Conservation (phyloP, 2,888 invertebrate genomes). For the Leptopilina drosophilae region DNA sequence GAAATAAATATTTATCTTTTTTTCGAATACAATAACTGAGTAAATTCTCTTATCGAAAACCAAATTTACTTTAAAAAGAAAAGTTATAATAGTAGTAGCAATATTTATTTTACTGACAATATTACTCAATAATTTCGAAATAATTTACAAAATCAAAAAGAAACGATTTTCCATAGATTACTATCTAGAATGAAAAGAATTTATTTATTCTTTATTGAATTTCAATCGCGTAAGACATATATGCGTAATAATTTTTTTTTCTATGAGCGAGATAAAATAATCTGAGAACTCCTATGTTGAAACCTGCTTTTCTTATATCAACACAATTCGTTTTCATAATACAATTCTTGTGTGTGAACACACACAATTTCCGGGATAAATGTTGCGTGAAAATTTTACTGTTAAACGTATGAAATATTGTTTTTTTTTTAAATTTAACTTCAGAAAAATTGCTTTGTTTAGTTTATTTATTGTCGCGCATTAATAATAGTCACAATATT, state of each 20-base stretch:
- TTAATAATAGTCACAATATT: too few species aligned
- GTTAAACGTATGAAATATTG: neutral
- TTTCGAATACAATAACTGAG: too few species aligned
- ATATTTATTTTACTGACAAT: neutral
- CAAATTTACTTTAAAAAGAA: too few species aligned
- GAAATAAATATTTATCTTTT: too few species aligned
- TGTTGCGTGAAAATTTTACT: slow-evolving; percentile 1
- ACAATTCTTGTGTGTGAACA: neutral
- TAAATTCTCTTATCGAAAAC: too few species aligned
- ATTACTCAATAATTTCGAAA: neutral
- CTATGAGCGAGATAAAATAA: neutral
- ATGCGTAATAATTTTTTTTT: slow-evolving; percentile 16
- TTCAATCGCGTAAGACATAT: neutral
- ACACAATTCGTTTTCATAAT: slow-evolving; percentile 25
- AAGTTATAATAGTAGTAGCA: too few species aligned
- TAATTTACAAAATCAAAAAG: neutral
- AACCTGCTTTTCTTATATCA: slow-evolving; percentile 13
- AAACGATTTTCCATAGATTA: slow-evolving; percentile 14
- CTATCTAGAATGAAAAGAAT: neutral
- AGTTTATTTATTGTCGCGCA: neutral
- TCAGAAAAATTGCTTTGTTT: neutral
- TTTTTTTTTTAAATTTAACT: neutral
- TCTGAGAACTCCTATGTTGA: slow-evolving; percentile 23
- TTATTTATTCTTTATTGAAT: neutral
- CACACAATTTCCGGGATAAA: slow-evolving; percentile 28